Evolutionary conservation across 2,888 invertebrate genomes (phyloP), one percentile per base, ranked within the genome.

Genomic region (Watsonalla cultraria): DNA sequence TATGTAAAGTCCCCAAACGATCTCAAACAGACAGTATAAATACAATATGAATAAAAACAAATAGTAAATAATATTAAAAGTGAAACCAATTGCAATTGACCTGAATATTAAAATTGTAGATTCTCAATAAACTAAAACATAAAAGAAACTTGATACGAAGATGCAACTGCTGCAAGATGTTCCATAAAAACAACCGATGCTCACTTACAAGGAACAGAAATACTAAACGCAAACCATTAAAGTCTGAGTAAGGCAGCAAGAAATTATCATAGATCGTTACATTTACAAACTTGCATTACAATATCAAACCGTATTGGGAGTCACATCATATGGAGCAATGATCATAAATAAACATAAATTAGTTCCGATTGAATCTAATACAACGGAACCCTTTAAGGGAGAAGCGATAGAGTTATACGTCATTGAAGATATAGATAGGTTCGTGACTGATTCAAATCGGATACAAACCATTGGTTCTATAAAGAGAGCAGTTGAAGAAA

Each of bases 381-480:
- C 67, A 74, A 68, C 65, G 57, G 63, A 68, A 70, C 74, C 73
- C 68, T 73, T 71, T 76, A 76, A 65, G 71, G 76, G 52, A 52
- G 59, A 53, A 66, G 52, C 60, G 78, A 86, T 86, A 82, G 79
- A 86, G 86, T 80, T 83, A 84, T 85, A 79, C 70, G 70, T 81
- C 83, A 78, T 68, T 74, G 72, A 68, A 60, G 59, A 59, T 68
- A 70, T 65, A 66, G 68, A 66, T 73, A 68, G 57, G 60, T 62
- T 75, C 74, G 76, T 75, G 74, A 76, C 77, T 76, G 76, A 82
- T 80, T 76, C 73, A 70, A 74, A 82, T 84, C 74, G 70, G 79
- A 73, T 76, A 66, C 77, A 74, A 78, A 72, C 72, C 76, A 82
- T 82, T 78, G 79, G 68, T 76, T 76, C 74, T 72, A 71, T 76